Percentiles rank a stretch among this genome's conserved stretches.
Evolutionary conservation across 2,797 vertebrate species (phyloP).

Genomic region (Clarias fuscus): DNA sequence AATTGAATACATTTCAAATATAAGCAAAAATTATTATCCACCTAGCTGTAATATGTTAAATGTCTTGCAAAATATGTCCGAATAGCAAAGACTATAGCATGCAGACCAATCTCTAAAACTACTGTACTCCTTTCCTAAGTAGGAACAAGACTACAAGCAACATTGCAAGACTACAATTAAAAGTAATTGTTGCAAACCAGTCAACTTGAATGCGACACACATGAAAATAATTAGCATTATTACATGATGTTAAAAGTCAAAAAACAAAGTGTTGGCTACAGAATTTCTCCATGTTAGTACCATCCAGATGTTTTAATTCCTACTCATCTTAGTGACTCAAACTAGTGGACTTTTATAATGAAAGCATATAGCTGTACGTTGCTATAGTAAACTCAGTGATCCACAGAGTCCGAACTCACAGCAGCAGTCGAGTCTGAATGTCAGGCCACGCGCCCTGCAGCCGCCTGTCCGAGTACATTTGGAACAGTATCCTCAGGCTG

Average conservation of each 20-base stretch:
- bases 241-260: neutral
- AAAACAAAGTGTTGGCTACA: neutral
- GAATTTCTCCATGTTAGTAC: neutral
- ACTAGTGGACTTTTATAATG: neutral
- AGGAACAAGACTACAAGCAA: neutral
- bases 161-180: neutral
- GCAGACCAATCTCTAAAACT: neutral
- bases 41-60: neutral
- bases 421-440: constrained; percentile 89
- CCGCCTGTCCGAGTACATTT: constrained; percentile 88
- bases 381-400: neutral
- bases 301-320: neutral
- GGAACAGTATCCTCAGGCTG: constrained; percentile 92
- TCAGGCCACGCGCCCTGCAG: constrained; percentile 84
- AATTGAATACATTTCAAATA: neutral
- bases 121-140: neutral
- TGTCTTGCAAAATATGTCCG: neutral
- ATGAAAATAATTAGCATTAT: neutral
- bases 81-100: neutral
- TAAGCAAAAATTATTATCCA: neutral
- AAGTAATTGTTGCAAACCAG: neutral
- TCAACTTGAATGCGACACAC: neutral
- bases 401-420: constrained; percentile 72
- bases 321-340: neutral
- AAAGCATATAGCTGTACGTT: neutral